phyloP scores from a whole-genome alignment of 2,888 invertebrate genomes.

The Alcis repandata region DNA sequence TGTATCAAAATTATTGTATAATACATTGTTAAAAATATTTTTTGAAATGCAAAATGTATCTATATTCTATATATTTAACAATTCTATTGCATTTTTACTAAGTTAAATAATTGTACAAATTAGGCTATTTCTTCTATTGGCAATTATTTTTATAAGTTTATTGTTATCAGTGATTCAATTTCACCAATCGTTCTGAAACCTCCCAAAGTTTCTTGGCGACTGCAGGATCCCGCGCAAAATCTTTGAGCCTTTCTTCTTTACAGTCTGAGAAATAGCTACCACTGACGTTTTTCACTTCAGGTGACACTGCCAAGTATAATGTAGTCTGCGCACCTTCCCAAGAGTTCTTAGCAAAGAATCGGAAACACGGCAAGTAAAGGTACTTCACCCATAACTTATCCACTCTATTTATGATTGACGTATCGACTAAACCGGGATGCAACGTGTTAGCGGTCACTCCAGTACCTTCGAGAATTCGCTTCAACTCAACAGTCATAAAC shows the following conservation, averaged over 20 bases:
- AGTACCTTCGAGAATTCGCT: slow-evolving; percentile 88
- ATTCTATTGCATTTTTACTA: too few species aligned
- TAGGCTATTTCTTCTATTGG: too few species aligned
- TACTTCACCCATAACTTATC: slow-evolving; percentile 48
- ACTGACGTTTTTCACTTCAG: slow-evolving; percentile 83
- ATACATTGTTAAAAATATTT: too few species aligned
- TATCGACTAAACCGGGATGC: slow-evolving; percentile 91
- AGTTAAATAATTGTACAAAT: too few species aligned
- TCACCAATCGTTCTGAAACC: slow-evolving; percentile 76
- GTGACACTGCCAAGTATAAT: slow-evolving; percentile 84
- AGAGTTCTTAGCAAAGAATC: slow-evolving; percentile 57
- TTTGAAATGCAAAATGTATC: too few species aligned
- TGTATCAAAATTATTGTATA: too few species aligned
- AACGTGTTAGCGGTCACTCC: slow-evolving; percentile 92
- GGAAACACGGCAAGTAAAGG: slow-evolving; percentile 79
- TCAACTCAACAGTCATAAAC: slow-evolving; percentile 89
- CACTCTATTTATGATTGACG: slow-evolving; percentile 72
- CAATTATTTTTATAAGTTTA: not conserved
- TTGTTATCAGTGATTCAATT: slow-evolving; percentile 28
- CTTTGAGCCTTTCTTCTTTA: slow-evolving; percentile 67
- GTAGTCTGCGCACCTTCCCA: slow-evolving; percentile 82
- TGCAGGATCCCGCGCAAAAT: slow-evolving; percentile 77
- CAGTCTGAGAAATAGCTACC: slow-evolving; percentile 89
- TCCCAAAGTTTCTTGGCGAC: slow-evolving; percentile 88
- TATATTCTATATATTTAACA: too few species aligned